Base-by-base conservation (phyloP, 1,140 invertebrate species). In the Dysdera silvatica region DNA sequence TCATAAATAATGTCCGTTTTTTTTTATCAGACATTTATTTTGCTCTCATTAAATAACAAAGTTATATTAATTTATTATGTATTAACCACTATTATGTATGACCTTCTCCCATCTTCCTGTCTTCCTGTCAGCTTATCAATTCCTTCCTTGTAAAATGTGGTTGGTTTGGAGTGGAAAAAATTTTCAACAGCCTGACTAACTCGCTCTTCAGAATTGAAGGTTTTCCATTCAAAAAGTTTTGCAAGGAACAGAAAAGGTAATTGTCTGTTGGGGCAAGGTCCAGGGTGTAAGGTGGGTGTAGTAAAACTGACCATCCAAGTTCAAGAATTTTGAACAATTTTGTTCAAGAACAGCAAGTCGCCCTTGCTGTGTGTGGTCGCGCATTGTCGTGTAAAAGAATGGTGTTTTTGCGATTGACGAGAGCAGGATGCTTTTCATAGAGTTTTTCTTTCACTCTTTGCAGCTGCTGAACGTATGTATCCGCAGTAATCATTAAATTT, bases 371-470 rank as follows among this genome's bases (percentile, higher is more conserved):
- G 37, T 55, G 53, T 4, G 23, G 53, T 2, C 49, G 26, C 28
- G 35, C 53, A 40, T 41, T 55, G 29, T 55, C 73, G 24, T 73
- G 69, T 28, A 23, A 37, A 4, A 55, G 47, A 51, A 60, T 60
- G 14, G 40, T 20, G 7, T 28, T 20, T 28, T 51, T 49, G 33
- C 18, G 6, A n/a, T 60, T 60, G 29, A 37, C 8, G 16, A 49
- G 16, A 10, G 23, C 10, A 24, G 47, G n/a, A n/a, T 14, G 29
- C 43, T 51, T 60, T 35, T 31, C 14, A 26, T 26, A 33, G 18
- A 60, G 29, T n/a, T 16, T 14, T 32, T 60, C 16, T 20, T 29
- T 48, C n/a, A n/a, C n/a, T 60, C 37, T n/a, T 14, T 49, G 8
- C 1, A 51, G n/a, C n/a, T n/a, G 57, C 18, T 18, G 31, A 40